phyloP scores from a whole-genome alignment of 2,113 vertebrate genomes.

The Bufo gargarizans region DNA sequence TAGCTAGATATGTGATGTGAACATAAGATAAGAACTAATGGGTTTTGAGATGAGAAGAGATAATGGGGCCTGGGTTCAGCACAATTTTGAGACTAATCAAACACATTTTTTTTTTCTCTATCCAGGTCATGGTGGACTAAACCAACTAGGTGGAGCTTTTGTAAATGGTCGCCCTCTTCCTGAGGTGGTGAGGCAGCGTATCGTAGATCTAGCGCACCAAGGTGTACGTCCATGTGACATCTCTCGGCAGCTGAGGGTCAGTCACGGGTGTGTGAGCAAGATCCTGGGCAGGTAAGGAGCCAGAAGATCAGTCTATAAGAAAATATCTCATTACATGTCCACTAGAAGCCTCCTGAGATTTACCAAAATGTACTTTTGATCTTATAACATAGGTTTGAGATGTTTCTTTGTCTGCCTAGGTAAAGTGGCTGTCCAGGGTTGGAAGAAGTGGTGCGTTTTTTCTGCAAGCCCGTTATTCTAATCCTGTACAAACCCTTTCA shows the following conservation, averaged over 20 bases:
- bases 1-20: not conserved
- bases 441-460: not conserved
- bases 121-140: constrained; percentile 88
- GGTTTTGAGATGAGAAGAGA: not conserved
- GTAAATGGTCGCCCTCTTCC: constrained; percentile 89
- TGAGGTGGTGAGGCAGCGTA: constrained; percentile 89
- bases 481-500: too few relatives aligned
- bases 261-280: constrained; percentile 92
- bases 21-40: not conserved
- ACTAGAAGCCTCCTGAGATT: not conserved
- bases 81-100: not conserved
- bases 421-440: not conserved
- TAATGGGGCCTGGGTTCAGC: not conserved
- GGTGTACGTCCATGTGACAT: constrained; percentile 90
- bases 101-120: constrained; percentile 31
- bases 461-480: not conserved
- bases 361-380: not conserved
- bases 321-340: not conserved
- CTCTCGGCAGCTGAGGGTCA: constrained; percentile 88
- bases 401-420: not conserved
- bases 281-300: constrained; percentile 85
- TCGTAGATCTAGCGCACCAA: constrained; percentile 91
- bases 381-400: not conserved
- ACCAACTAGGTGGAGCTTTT: constrained; percentile 91
- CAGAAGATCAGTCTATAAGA: constrained; percentile 56